A percentile compares a stretch with the other conserved stretches of the same genome.
Conservation (phyloP, 64 coral and sea anemone species). For the Montipora cactus region DNA sequence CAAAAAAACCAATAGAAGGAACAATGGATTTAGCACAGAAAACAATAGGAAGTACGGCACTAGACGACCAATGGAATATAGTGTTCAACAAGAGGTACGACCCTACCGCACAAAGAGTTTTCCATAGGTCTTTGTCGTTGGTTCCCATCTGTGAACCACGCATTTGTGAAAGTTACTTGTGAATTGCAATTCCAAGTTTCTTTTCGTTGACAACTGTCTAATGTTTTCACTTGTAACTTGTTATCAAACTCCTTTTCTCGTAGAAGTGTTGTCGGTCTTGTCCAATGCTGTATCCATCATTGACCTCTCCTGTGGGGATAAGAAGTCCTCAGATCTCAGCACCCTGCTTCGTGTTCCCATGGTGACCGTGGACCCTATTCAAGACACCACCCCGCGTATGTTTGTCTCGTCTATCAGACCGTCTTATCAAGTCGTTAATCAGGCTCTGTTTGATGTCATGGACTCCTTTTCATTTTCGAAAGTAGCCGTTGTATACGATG, state of each 20-base stretch:
- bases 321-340: slow-evolving; percentile 32
- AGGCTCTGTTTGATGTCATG: slow-evolving; percentile 65
- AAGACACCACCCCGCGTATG: slow-evolving; percentile 1
- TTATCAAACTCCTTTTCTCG: not conserved
- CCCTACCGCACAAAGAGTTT: too few species aligned
- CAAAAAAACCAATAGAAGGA: too few species aligned
- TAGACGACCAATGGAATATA: too few species aligned
- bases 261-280: slow-evolving; percentile 23
- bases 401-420: slow-evolving; percentile 53
- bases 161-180: too few species aligned
- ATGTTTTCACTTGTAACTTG: not conserved
- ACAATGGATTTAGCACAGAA: too few species aligned
- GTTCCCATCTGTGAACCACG: too few species aligned
- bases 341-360: slow-evolving; percentile 44
- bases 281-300: slow-evolving; percentile 39
- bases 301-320: slow-evolving; percentile 39
- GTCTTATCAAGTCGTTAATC: slow-evolving; percentile 37
- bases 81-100: too few species aligned
- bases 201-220: not conserved
- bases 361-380: slow-evolving; percentile 19
- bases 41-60: too few species aligned
- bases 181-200: too few species aligned
- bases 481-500: slow-evolving; percentile 65
- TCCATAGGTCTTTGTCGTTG: too few species aligned
- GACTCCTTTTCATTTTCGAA: slow-evolving; percentile 53